Base-by-base conservation (phyloP, 2,888 invertebrate species). In the Pachydiplax longipennis region DNA sequence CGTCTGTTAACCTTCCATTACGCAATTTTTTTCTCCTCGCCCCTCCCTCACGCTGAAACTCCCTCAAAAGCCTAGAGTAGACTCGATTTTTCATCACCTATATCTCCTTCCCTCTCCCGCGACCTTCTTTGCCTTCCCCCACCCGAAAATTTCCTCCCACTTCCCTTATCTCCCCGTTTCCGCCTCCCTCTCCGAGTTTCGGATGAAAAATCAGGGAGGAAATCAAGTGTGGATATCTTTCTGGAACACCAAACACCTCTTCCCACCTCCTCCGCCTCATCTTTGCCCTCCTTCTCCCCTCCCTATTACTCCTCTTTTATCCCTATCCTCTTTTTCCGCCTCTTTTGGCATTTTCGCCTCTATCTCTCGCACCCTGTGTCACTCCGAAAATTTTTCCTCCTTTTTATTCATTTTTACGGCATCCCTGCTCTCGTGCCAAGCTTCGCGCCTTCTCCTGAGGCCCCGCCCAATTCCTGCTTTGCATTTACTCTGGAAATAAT, bases 151-250 rank as follows among this genome's bases (percentile, higher is more conserved):
- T 48, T 22, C 37, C 37, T 12, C 61, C 83, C 83, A 83, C 83
- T 83, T 65, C 87, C 87, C 87, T 87, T 87, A 87, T 87, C 87
- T 87, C 37, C 40, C 37, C 87, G 87, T 87, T 87, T 87, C 87
- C 87, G 87, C 87, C 87, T 87, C 61, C 87, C 87, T 61, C 82
- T 82, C 61, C 37, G 87, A 87, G 87, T 87, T 65, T 87, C 87
- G 87, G 87, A 87, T 87, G 87, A 87, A 87, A 87, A 87, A 87
- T 87, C 87, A 87, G 87, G 61, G 87, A 87, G 87, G 87, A 87
- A 87, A 87, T 87, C 87, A 87, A 87, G 87, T 65, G 87, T 87
- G 87, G 87, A 87, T 87, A 87, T 87, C 87, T 87, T 87, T 87
- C 87, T 87, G 87, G 87, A 87, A 87, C 87, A 87, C 87, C 87